Percentiles rank a stretch among this genome's conserved stretches.
Conservation (phyloP, 1,140 invertebrate genomes). For the Anadara kagoshimensis region DNA sequence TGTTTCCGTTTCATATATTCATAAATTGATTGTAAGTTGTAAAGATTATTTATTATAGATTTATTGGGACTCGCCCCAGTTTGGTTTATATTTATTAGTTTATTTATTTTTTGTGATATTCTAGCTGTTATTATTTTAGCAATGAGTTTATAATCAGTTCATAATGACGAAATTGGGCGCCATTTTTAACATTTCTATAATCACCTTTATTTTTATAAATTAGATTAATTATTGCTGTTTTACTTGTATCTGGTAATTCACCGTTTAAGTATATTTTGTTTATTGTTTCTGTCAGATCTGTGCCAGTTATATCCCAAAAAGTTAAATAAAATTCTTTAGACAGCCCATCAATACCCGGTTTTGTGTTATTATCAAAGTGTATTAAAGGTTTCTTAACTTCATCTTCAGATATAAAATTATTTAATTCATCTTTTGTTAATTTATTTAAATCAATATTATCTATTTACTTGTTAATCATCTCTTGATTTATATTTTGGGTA, state of each 20-base stretch:
- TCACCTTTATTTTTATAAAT: slow-evolving; percentile 1
- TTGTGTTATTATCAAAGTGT: no score
- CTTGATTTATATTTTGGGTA: no score
- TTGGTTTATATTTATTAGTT: not conserved
- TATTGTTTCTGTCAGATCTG: no score
- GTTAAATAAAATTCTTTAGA: no score
- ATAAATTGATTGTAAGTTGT: not conserved
- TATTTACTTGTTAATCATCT: no score
- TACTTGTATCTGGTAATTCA: not conserved
- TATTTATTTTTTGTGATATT: not conserved
- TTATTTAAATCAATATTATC: no score
- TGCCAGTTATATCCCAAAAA: no score
- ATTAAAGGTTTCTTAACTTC: no score
- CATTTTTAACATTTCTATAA: not conserved
- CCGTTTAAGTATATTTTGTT: slow-evolving; percentile 1
- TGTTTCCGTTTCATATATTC: not conserved
- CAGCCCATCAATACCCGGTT: no score
- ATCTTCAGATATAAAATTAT: no score
- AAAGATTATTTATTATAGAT: not conserved
- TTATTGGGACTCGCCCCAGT: not conserved
- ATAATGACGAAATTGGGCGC: not conserved
- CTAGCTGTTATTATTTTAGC: not conserved
- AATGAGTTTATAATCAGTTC: not conserved
- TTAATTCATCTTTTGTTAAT: no score
- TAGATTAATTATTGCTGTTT: not conserved